phyloP scores from a whole-genome alignment of 2,113 vertebrate genomes.

The Eulemur rufifrons region DNA sequence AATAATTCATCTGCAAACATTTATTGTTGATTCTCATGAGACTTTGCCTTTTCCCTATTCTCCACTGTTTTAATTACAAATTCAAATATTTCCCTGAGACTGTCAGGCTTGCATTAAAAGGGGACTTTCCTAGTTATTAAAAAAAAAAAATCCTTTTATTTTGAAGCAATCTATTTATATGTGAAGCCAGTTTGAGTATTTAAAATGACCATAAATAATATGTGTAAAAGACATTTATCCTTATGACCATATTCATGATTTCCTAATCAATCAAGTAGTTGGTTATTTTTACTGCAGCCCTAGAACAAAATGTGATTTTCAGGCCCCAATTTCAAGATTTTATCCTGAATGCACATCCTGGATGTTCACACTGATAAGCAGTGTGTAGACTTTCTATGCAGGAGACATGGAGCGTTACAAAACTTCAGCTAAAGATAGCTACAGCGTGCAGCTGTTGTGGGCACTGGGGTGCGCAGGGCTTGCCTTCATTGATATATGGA shows the following conservation, averaged over 20 bases:
- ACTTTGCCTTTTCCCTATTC: conserved; percentile 67
- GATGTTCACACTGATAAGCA: too few species aligned
- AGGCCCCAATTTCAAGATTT: neutral
- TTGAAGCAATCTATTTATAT: neutral
- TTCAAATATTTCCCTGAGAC: conserved; percentile 65
- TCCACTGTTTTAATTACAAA: conserved; percentile 56
- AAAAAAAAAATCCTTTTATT: conserved; percentile 10
- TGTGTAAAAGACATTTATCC: neutral
- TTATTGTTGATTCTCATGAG: conserved; percentile 62
- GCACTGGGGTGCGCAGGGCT: neutral
- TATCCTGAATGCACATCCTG: neutral
- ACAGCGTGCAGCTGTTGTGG: neutral
- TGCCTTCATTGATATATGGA: conserved; percentile 50
- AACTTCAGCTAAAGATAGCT: neutral
- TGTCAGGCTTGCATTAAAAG: conserved; percentile 57
- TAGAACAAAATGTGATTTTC: neutral
- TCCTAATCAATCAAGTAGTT: neutral
- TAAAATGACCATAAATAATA: neutral
- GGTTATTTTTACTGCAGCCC: neutral
- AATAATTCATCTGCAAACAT: conserved; percentile 40
- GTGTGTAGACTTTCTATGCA: neutral
- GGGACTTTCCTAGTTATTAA: conserved; percentile 1
- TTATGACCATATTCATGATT: neutral
- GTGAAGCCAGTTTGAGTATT: neutral
- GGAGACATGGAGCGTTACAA: neutral